Base-by-base conservation (phyloP, 2,888 invertebrate genomes). In the Aleiodes leptofemur region DNA sequence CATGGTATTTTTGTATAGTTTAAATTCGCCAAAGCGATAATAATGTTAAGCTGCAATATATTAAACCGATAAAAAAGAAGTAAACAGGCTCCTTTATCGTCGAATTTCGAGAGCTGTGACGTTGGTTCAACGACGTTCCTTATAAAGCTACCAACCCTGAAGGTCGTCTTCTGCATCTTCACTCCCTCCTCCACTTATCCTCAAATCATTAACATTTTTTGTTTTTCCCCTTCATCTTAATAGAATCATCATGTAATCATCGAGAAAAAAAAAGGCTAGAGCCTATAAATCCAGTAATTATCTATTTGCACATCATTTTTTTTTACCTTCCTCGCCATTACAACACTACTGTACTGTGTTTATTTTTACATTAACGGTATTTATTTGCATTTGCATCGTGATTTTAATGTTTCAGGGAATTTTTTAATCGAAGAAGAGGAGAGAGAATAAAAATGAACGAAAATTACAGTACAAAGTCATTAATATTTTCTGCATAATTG, bases 241-340 rank as follows among this genome's bases (percentile, higher is more conserved):
- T 53, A n/a, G n/a, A 14, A 51, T 51, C 51, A 14, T 53, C 14
- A 14, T 53, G n/a, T 53, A 7, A 14, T 13, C n/a, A 53, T n/a
- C 51, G 23, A 1, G 29, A 23, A 23, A 23, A 23, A 48, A 50
- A 23, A 50, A 23, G 29, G 29, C 50, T 50, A 43, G 29, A 16
- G 34, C 48, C 13, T 23, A 66, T 50, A 66, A 48, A 50, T 50
- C 50, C 50, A 11, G 6, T 29, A 48, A 68, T 50, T 68, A 50
- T 29, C n/a, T 29, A 68, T 29, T n/a, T 23, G 29, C 29, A 50
- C 48, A 50, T 68, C 8, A 29, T 50, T 50, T 68, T 48, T 48
- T 23, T 23, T 48, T 23, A 1, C 23, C 50, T 9, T 48, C 38
- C 38, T 38, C 38, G 38, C 1, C 48, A 66, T 66, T 66, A 66